phyloP scores from a whole-genome alignment of 2,888 invertebrate genomes.

The Odontocolon sp. region DNA sequence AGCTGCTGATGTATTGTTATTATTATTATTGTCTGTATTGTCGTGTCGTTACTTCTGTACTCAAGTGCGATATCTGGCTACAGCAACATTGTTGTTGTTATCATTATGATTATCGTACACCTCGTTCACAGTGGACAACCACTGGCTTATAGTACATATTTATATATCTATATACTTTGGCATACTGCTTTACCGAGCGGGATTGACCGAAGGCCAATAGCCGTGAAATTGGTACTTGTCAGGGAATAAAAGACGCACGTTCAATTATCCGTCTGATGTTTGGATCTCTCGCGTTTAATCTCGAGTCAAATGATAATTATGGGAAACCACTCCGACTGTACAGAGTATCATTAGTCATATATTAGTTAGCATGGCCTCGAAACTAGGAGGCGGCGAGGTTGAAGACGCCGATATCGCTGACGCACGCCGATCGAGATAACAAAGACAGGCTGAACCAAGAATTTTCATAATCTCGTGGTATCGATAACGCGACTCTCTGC shows the following conservation, averaged over 20 bases:
- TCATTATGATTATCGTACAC: too few species aligned
- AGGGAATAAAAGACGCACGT: conserved; percentile 8
- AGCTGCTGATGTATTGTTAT: too few species aligned
- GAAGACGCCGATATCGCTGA: conserved; percentile 55
- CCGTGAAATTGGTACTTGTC: conserved; percentile 26
- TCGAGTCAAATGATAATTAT: conserved; percentile 14
- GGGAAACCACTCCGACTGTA: not conserved
- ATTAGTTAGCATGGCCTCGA: conserved; percentile 36
- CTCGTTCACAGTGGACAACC: not conserved
- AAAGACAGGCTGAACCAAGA: conserved; percentile 17
- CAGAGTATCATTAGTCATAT: conserved; percentile 9
- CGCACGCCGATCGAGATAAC: conserved; percentile 52
- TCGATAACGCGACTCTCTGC: conserved; percentile 30
- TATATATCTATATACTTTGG: not conserved
- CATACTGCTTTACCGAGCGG: conserved; percentile 47
- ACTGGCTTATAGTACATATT: too few species aligned
- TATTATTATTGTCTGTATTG: too few species aligned
- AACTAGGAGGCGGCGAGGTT: conserved; percentile 32
- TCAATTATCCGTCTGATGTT: not conserved
- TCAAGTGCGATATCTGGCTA: too few species aligned
- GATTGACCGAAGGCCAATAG: conserved; percentile 6
- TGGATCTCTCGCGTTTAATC: not conserved
- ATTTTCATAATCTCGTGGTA: conserved; percentile 30
- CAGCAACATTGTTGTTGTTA: too few species aligned
- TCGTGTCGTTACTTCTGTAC: too few species aligned